Conservation (phyloP, 2,888 invertebrate genomes). For the Coleophora deauratella region DNA sequence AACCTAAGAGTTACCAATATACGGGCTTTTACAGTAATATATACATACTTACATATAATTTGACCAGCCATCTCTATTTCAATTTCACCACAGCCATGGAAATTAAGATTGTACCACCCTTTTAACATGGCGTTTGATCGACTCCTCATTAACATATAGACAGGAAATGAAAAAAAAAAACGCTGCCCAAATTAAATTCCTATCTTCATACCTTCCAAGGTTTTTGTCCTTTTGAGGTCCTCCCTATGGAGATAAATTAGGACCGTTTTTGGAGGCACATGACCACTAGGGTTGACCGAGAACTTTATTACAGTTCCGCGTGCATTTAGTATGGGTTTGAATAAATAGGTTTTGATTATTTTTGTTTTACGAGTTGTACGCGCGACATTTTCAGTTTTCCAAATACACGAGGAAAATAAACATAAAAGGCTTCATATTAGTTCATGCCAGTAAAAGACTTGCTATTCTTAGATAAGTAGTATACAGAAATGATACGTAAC, state of each 20-base stretch:
- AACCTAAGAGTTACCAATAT: no score
- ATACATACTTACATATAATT: no score
- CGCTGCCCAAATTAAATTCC: conserved; percentile 19
- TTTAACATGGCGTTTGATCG: conserved; percentile 22
- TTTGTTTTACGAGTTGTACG: no score
- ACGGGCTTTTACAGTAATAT: no score
- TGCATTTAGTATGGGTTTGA: no score
- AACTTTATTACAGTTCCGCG: conserved; percentile 8
- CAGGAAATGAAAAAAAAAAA: conserved; percentile 20
- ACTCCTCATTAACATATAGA: conserved; percentile 28
- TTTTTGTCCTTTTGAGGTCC: conserved; percentile 17
- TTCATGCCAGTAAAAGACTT: no score
- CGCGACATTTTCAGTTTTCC: no score
- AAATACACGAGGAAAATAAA: no score
- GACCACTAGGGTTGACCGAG: conserved; percentile 9
- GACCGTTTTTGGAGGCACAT: conserved; percentile 11
- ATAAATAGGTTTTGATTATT: no score
- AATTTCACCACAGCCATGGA: conserved; percentile 2
- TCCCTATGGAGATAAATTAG: conserved; percentile 20
- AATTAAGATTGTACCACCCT: conserved; percentile 8
- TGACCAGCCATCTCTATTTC: conserved; percentile 8
- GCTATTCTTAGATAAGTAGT: no score
- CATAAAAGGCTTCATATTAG: no score
- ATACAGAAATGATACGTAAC: no score
- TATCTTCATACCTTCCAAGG: conserved; percentile 1